Percentiles rank a stretch among this genome's conserved stretches.
Evolutionary conservation across 2,113 vertebrate species (phyloP).

Genomic region (Macrotis lagotis): DNA sequence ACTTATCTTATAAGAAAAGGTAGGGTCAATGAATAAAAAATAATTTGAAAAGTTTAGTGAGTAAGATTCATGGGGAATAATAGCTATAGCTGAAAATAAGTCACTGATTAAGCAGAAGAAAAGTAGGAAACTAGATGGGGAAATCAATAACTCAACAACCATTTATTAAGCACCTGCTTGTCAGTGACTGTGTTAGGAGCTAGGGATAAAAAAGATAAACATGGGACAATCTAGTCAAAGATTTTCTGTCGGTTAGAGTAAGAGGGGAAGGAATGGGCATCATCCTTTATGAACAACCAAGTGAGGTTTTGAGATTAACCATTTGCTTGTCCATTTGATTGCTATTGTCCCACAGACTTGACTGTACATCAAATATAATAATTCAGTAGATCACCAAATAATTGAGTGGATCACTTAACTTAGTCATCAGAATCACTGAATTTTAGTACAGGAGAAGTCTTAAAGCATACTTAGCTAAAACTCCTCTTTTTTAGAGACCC

Average conservation of each 20-base stretch:
- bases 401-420: not conserved
- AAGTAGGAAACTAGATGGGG: not conserved
- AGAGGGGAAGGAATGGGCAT: not conserved
- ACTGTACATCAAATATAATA: not conserved
- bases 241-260: not conserved
- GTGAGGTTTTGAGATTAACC: not conserved
- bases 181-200: not conserved
- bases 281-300: not conserved
- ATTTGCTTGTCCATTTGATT: not conserved
- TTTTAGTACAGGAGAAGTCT: not conserved
- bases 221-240: not conserved
- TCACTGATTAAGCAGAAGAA: not conserved
- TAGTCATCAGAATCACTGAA: not conserved
- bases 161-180: not conserved
- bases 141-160: not conserved
- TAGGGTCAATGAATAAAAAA: not conserved
- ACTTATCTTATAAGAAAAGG: not conserved
- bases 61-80: not conserved
- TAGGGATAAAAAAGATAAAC: not conserved
- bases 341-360: not conserved
- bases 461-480: not conserved
- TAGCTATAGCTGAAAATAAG: not conserved
- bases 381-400: not conserved
- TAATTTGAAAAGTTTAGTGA: not conserved
- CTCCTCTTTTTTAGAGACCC: not conserved